Percentiles rank a stretch among this genome's conserved stretches.
Conservation (phyloP, 2,113 vertebrate species). For the Fukomys damarensis region DNA sequence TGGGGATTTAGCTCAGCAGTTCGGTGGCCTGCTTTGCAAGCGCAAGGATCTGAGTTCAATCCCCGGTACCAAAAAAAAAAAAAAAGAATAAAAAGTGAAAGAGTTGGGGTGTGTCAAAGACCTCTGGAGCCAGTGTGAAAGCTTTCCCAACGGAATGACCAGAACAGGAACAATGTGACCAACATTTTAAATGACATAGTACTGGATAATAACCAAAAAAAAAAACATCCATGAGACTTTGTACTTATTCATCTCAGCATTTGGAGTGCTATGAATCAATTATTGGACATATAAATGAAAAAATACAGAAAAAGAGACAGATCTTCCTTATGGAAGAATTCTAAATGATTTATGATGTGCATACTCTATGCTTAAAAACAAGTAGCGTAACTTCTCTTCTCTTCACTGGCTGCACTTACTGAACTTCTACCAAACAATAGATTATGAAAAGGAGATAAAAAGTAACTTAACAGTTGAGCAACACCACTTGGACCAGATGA, state of each 20-base stretch:
- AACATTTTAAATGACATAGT: background rate
- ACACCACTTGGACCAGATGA: background rate
- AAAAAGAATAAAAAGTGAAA: too few relatives aligned
- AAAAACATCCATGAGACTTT: background rate
- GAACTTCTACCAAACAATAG: background rate
- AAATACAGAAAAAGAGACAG: background rate
- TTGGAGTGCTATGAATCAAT: background rate
- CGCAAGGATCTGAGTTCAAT: too few relatives aligned
- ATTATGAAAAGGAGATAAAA: background rate
- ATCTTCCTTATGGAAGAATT: background rate
- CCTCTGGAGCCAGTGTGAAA: background rate
- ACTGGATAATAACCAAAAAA: background rate
- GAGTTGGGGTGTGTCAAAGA: background rate
- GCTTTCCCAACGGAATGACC: too few relatives aligned
- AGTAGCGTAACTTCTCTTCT: background rate
- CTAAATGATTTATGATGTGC: background rate
- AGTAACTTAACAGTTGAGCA: background rate
- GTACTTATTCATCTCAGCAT: background rate
- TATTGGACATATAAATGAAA: background rate
- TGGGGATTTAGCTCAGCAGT: too few relatives aligned
- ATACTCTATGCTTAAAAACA: background rate
- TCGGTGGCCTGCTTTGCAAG: too few relatives aligned
- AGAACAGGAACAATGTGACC: background rate
- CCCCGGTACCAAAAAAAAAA: constrained; percentile 8
- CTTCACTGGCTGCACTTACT: background rate